phyloP scores from a whole-genome alignment of 2,113 vertebrate genomes.

The Catharus bicknelli region DNA sequence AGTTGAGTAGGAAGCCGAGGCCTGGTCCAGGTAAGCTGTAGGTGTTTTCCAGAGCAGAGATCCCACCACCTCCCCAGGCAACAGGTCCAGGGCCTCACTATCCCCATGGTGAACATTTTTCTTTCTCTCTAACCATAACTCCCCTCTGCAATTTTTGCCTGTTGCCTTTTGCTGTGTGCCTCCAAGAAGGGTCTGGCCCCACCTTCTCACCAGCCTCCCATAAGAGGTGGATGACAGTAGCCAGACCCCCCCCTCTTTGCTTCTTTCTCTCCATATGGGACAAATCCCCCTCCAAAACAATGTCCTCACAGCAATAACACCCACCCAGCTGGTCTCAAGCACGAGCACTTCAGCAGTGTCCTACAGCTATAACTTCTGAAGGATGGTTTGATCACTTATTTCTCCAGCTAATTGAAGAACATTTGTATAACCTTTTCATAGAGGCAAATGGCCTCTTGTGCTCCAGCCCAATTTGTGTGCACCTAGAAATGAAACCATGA shows the following conservation, averaged over 20 bases:
- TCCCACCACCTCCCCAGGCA: background rate
- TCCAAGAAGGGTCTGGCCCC: background rate
- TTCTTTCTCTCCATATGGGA: background rate
- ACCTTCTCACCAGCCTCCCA: fast-evolving
- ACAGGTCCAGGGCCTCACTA: background rate
- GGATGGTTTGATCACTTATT: background rate
- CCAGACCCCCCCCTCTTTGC: background rate
- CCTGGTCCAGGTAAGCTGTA: background rate
- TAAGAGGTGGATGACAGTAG: background rate
- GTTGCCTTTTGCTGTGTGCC: background rate
- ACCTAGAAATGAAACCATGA: background rate
- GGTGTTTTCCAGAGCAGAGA: background rate
- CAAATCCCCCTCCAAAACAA: background rate
- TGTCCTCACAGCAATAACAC: background rate
- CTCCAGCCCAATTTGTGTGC: background rate
- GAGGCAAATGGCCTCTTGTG: background rate
- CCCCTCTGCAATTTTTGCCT: background rate
- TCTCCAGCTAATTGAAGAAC: background rate
- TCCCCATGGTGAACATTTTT: background rate
- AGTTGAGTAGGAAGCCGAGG: background rate
- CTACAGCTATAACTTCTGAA: background rate
- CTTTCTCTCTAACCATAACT: background rate
- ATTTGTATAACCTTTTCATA: background rate
- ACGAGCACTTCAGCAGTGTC: background rate
- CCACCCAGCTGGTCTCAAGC: background rate